Conservation (phyloP, 2,888 invertebrate genomes). For the Pseudococcus viburni region DNA sequence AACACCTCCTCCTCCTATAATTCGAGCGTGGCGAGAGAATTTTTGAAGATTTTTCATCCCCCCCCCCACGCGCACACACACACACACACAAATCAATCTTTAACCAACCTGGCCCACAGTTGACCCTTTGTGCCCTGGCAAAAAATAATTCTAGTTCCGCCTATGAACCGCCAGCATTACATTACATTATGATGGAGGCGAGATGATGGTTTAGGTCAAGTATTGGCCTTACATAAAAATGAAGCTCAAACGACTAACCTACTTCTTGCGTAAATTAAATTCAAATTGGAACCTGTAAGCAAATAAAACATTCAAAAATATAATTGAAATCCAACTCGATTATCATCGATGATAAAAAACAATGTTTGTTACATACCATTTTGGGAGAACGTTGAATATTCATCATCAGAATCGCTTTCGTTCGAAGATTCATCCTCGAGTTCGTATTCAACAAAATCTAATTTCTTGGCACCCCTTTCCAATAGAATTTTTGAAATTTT, state of each 20-base stretch:
- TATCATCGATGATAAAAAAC: neutral
- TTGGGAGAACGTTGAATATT: neutral
- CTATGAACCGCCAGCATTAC: too few species aligned
- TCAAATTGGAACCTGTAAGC: neutral
- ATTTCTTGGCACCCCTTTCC: constrained; percentile 7
- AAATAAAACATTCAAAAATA: neutral
- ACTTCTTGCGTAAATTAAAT: neutral
- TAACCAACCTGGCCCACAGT: too few species aligned
- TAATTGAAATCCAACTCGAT: neutral
- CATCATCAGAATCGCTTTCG: constrained; percentile 58
- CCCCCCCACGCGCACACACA: too few species aligned
- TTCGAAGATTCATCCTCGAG: constrained; percentile 56
- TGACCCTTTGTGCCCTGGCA: too few species aligned
- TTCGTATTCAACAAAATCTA: constrained; percentile 28
- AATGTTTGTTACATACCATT: neutral
- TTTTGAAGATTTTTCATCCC: too few species aligned
- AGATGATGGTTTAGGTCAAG: neutral
- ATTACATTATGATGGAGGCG: neutral
- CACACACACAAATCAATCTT: too few species aligned
- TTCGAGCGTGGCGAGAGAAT: too few species aligned
- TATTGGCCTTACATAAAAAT: neutral
- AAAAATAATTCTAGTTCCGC: too few species aligned
- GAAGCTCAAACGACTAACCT: constrained; percentile 8
- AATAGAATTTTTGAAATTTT: constrained; percentile 48
- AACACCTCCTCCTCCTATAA: too few species aligned